Evolutionary conservation across 1,140 invertebrate genomes (phyloP).

Genomic region (Venturia canescens): DNA sequence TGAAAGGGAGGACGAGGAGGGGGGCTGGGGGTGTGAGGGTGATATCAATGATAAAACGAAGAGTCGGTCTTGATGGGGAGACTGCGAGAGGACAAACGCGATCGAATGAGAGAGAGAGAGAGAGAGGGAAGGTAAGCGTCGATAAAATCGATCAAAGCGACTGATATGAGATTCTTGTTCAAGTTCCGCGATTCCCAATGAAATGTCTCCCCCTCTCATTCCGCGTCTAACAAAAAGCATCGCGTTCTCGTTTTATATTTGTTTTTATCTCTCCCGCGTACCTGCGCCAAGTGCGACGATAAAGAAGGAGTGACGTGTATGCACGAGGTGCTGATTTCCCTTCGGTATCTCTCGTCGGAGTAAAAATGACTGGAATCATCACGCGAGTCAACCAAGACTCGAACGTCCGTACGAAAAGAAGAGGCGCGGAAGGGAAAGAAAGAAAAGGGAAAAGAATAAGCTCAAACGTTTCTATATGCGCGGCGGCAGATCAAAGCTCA

Average conservation of each 20-base stretch:
- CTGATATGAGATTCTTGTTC: not conserved
- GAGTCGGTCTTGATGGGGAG: constrained; percentile 43
- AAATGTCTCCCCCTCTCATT: not conserved
- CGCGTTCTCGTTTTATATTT: not conserved
- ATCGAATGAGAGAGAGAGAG: constrained; percentile 44
- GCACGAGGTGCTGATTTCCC: too few relatives aligned
- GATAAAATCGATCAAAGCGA: constrained; percentile 53
- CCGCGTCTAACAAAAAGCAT: not conserved
- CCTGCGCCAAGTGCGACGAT: not conserved
- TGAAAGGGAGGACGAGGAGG: constrained; percentile 34
- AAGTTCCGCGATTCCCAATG: too few relatives aligned
- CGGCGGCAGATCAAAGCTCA: too few relatives aligned
- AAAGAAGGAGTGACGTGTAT: not conserved
- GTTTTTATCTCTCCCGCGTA: not conserved
- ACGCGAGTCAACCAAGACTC: too few relatives aligned
- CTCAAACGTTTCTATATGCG: too few relatives aligned
- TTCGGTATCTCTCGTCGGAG: too few relatives aligned
- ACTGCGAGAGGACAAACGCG: constrained; percentile 34
- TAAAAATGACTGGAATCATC: too few relatives aligned
- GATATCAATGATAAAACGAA: constrained; percentile 58
- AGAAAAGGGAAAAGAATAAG: too few relatives aligned
- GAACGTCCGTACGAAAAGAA: too few relatives aligned
- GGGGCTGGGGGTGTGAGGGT: constrained; percentile 2
- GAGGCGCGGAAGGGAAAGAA: too few relatives aligned
- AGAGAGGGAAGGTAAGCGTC: constrained; percentile 34